Conservation (phyloP, 2,113 vertebrate species). For the Tetrax tetrax region DNA sequence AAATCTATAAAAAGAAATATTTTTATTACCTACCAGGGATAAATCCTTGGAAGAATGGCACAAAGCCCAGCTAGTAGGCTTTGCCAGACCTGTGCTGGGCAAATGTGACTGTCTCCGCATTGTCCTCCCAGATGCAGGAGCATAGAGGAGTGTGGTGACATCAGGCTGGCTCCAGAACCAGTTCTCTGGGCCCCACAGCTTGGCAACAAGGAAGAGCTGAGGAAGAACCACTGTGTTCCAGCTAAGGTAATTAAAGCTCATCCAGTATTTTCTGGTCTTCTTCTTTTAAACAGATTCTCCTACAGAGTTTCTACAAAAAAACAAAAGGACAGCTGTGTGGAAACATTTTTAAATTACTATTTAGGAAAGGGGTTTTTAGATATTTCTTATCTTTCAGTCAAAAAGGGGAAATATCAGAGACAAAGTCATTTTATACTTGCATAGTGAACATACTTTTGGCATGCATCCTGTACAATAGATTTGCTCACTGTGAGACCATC, state of each 20-base stretch:
- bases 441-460: not conserved
- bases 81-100: not conserved
- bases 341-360: not conserved
- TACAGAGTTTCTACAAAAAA: not conserved
- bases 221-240: not conserved
- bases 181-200: not conserved
- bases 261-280: not conserved
- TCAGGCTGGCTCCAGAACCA: not conserved
- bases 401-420: not conserved
- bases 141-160: not conserved
- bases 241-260: not conserved
- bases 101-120: not conserved
- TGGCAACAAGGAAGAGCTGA: not conserved
- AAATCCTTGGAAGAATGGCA: not conserved
- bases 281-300: not conserved
- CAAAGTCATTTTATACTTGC: not conserved
- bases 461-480: fast-evolving
- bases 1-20: not conserved
- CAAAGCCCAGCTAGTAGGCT: not conserved
- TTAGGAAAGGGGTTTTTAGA: not conserved
- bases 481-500: not conserved
- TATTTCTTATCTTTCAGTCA: not conserved
- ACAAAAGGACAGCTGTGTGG: not conserved
- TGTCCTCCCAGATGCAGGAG: not conserved
- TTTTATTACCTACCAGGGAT: not conserved